Evolutionary conservation across 2,113 vertebrate species (phyloP).

Genomic region (Bubo blakistoni): DNA sequence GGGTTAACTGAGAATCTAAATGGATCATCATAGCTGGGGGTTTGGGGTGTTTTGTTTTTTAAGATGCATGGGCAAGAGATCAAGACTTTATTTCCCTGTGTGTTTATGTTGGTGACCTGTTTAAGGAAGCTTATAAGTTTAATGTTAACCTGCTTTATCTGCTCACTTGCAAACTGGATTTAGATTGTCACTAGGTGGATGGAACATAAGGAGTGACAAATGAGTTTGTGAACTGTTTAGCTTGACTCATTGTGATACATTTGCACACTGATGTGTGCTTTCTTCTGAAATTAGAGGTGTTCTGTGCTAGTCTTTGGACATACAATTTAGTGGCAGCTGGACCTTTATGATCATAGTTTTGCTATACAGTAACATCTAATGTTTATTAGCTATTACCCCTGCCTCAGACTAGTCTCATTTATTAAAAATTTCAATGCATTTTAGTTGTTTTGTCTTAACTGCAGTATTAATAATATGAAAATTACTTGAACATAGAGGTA

Average conservation of each 20-base stretch:
- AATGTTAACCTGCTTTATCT: not conserved
- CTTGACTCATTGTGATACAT: rapidly evolving
- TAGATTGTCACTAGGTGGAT: not conserved
- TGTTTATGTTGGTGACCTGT: not conserved
- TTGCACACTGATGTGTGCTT: not conserved
- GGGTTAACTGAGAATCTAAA: not conserved
- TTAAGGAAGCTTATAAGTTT: not conserved
- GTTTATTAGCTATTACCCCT: not conserved
- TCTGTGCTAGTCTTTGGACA: not conserved
- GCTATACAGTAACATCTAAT: not conserved
- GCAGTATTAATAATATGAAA: not conserved
- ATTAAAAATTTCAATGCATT: not conserved
- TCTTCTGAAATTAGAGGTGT: not conserved
- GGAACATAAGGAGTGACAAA: not conserved
- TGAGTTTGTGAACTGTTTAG: not conserved
- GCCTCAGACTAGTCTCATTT: not conserved
- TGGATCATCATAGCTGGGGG: not conserved
- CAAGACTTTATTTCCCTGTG: not conserved
- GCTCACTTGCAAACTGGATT: not conserved
- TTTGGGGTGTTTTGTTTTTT: not conserved
- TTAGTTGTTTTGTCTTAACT: not conserved
- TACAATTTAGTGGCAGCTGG: not conserved
- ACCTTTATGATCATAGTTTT: not conserved
- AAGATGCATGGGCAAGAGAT: not conserved
- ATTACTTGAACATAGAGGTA: not conserved